Conservation (phyloP, 1,140 invertebrate species). For the Cherax quadricarinatus region DNA sequence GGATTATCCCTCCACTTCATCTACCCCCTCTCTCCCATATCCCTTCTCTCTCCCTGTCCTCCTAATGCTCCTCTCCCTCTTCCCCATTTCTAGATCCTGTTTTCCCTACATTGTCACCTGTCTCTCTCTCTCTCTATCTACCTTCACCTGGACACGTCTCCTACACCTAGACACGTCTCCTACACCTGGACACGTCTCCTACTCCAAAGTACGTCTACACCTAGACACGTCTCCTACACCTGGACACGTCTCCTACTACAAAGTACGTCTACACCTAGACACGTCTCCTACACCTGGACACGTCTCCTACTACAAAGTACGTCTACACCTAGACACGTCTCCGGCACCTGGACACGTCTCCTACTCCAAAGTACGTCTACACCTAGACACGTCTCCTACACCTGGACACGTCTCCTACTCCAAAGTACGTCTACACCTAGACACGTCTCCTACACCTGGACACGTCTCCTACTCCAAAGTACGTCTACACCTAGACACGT, state of each 20-base stretch:
- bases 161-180: too few relatives aligned
- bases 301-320: background rate
- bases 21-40: too few relatives aligned
- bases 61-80: background rate
- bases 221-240: background rate
- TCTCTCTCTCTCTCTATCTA: background rate
- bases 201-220: background rate
- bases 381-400: too few relatives aligned
- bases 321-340: background rate
- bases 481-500: too few relatives aligned
- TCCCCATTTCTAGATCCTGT: background rate
- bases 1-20: background rate
- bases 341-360: too few relatives aligned
- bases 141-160: background rate
- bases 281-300: background rate
- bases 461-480: too few relatives aligned
- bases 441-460: too few relatives aligned
- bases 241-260: background rate
- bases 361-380: too few relatives aligned
- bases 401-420: too few relatives aligned
- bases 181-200: too few relatives aligned
- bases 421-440: too few relatives aligned
- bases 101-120: background rate
- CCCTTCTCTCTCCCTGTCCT: too few relatives aligned
- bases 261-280: background rate